Conservation (phyloP, 2,113 vertebrate species). For the Pithys albifrons region DNA sequence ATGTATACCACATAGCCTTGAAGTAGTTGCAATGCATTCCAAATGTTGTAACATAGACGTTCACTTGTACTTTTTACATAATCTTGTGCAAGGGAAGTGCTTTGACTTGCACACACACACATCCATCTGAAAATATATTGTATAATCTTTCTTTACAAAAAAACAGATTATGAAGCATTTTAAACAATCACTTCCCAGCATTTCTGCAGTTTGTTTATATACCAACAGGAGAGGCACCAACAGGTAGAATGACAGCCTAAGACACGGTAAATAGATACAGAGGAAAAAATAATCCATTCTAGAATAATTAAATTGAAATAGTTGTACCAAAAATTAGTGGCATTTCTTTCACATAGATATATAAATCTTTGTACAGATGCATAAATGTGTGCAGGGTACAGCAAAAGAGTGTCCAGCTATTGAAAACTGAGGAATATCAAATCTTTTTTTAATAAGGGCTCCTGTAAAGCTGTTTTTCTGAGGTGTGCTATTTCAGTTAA, state of each 20-base stretch:
- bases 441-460: background rate
- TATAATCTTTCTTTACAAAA: background rate
- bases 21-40: slow-evolving; percentile 16
- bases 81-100: slow-evolving; percentile 19
- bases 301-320: background rate
- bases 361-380: background rate
- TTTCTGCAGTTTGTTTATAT: background rate
- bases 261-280: background rate
- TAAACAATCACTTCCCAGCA: background rate
- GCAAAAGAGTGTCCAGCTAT: background rate
- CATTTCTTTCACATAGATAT: background rate
- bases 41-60: slow-evolving; percentile 32
- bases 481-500: background rate
- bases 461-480: background rate
- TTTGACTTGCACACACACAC: background rate
- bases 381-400: background rate
- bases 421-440: background rate
- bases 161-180: background rate
- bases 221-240: background rate
- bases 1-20: slow-evolving; percentile 15
- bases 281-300: background rate
- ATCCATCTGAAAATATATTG: background rate
- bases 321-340: background rate
- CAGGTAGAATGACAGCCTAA: background rate
- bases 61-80: background rate